phyloP scores from a whole-genome alignment of 2,797 vertebrate species.

The Periparus ater region DNA sequence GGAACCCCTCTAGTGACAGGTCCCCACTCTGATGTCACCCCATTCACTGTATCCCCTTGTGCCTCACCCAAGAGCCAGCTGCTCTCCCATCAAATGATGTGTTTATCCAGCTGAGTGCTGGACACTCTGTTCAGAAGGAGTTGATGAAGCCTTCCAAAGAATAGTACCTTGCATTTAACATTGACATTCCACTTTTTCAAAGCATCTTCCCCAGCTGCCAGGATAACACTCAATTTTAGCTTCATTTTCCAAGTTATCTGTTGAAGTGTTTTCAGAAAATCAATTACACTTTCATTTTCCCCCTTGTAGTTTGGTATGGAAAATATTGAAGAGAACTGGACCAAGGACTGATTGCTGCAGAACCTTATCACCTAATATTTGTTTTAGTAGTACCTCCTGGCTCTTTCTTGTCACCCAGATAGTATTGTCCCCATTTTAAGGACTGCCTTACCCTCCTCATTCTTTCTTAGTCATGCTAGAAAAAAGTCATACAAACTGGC shows the following conservation, averaged over 20 bases:
- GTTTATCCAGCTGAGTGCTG: neutral
- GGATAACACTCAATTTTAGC: neutral
- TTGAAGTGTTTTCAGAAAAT: neutral
- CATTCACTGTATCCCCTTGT: neutral
- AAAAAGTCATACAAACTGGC: neutral
- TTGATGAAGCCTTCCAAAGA: neutral
- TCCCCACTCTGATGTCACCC: neutral
- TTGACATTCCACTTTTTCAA: neutral
- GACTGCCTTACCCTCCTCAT: neutral
- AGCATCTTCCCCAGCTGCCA: neutral
- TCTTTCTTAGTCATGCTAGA: neutral
- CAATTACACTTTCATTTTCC: neutral
- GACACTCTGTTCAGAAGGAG: neutral
- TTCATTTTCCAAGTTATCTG: neutral
- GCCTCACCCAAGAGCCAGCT: neutral
- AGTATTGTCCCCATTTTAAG: neutral
- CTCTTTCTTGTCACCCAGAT: neutral
- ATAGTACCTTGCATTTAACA: neutral
- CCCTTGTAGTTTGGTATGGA: neutral
- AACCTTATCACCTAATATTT: neutral
- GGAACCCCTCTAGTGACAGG: neutral
- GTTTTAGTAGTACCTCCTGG: neutral
- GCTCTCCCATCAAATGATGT: neutral
- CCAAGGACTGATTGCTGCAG: neutral
- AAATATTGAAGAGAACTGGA: neutral